Conservation (phyloP, 2,888 invertebrate species). For the Parnassius smintheus region DNA sequence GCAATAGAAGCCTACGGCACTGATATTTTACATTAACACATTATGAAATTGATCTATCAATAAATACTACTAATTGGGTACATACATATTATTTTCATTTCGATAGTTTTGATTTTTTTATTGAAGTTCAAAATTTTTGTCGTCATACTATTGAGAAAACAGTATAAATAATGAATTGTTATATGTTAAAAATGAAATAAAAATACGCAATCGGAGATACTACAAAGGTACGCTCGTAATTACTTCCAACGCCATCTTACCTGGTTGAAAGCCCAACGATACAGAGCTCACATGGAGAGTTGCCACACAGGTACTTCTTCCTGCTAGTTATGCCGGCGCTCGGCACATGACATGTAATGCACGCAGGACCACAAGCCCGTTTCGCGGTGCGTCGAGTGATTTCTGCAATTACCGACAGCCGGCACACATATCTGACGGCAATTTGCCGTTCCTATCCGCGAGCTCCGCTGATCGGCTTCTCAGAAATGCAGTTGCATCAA, state of each 20-base stretch:
- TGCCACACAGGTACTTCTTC: constrained; percentile 27
- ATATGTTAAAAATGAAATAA: no score
- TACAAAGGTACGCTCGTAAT: no score
- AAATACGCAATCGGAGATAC: no score
- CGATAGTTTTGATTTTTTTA: no score
- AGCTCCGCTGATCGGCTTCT: constrained; percentile 70
- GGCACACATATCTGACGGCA: constrained; percentile 76
- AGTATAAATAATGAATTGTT: no score
- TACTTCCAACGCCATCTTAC: constrained; percentile 1
- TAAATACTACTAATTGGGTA: no score
- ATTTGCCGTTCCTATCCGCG: constrained; percentile 70
- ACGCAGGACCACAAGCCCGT: constrained; percentile 34
- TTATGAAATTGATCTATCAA: no score
- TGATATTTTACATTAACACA: no score
- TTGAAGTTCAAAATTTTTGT: no score
- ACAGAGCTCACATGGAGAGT: constrained; percentile 13
- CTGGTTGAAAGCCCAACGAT: constrained; percentile 2
- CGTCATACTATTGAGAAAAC: no score
- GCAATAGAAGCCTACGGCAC: no score
- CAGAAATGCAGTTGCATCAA: constrained; percentile 72
- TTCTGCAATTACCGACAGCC: constrained; percentile 76
- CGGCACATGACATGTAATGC: constrained; percentile 3
- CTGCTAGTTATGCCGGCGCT: constrained; percentile 28
- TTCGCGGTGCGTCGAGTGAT: constrained; percentile 55
- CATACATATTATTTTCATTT: no score